Percentiles rank a stretch among this genome's conserved stretches.
phyloP scores from a whole-genome alignment of 2,113 vertebrate species.

The Sula dactylatra region DNA sequence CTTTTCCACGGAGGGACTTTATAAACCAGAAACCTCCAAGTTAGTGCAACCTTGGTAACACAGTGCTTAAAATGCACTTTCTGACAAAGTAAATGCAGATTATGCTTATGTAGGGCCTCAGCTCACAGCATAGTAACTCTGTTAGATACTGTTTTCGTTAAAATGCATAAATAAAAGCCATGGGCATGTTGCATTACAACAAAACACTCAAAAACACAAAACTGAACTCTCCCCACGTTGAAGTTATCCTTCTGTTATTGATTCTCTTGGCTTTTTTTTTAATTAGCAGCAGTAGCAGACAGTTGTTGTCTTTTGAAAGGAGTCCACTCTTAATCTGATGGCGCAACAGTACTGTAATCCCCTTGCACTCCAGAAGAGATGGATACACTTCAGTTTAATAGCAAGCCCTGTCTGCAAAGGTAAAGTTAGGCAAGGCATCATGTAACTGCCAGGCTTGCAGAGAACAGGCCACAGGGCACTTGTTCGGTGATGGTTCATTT shows the following conservation, averaged over 20 bases:
- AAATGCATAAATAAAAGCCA: background rate
- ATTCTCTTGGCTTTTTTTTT: background rate
- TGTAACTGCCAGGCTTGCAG: background rate
- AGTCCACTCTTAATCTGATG: background rate
- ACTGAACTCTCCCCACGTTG: background rate
- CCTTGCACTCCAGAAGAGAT: background rate
- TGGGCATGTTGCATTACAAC: background rate
- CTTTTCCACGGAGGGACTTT: background rate
- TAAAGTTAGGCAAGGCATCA: background rate
- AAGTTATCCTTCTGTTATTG: background rate
- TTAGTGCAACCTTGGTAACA: background rate
- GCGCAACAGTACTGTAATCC: background rate
- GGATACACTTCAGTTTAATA: background rate
- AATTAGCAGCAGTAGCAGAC: constrained; percentile 1
- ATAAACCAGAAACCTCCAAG: background rate
- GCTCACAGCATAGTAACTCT: background rate
- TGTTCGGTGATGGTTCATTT: background rate
- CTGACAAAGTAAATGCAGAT: background rate
- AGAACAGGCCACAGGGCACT: background rate
- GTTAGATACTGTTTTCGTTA: background rate
- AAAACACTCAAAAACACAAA: background rate
- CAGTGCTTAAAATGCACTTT: background rate
- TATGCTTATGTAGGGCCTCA: background rate
- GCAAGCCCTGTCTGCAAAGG: background rate
- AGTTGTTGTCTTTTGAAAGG: constrained; percentile 1